phyloP scores from a whole-genome alignment of 1,140 invertebrate species.

The Rhysida immarginata region DNA sequence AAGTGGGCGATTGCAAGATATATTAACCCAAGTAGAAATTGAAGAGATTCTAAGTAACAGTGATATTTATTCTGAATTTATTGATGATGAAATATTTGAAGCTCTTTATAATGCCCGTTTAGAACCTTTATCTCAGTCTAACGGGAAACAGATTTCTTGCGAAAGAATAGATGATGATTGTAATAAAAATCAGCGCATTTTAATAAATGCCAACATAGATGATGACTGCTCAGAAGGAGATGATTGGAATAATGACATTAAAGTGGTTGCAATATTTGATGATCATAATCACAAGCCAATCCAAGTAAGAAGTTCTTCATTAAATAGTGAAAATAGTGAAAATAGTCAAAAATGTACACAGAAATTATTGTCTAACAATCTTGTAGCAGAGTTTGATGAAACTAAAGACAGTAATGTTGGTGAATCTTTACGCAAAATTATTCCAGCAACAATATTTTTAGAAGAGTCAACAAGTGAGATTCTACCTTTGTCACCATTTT shows the following conservation, averaged over 20 bases:
- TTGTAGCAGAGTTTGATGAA: no score
- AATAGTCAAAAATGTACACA: no score
- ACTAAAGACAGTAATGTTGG: no score
- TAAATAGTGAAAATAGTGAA: no score
- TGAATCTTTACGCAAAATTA: no score
- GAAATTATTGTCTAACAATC: no score
- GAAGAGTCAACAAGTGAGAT: no score
- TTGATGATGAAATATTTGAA: slow-evolving; percentile 25
- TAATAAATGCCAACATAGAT: not conserved
- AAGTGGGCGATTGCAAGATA: slow-evolving; percentile 25
- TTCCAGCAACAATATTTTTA: no score
- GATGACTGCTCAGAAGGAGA: no score
- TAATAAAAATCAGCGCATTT: not conserved
- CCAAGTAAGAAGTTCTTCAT: no score
- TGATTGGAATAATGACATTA: not conserved
- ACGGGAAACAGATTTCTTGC: not conserved
- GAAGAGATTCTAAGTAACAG: slow-evolving; percentile 29
- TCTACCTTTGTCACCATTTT: no score
- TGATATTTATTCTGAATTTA: slow-evolving; percentile 22
- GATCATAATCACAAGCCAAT: no score
- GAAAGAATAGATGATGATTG: not conserved
- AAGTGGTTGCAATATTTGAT: not conserved
- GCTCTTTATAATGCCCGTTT: slow-evolving; percentile 17
- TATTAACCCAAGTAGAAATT: slow-evolving; percentile 26
- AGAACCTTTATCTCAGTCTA: not conserved